These are phyloP conservation scores for Poeciliopsis retropinna DNA, from an alignment of 2,113 vertebrate genomes.

Conservation along the genomic window DNA sequence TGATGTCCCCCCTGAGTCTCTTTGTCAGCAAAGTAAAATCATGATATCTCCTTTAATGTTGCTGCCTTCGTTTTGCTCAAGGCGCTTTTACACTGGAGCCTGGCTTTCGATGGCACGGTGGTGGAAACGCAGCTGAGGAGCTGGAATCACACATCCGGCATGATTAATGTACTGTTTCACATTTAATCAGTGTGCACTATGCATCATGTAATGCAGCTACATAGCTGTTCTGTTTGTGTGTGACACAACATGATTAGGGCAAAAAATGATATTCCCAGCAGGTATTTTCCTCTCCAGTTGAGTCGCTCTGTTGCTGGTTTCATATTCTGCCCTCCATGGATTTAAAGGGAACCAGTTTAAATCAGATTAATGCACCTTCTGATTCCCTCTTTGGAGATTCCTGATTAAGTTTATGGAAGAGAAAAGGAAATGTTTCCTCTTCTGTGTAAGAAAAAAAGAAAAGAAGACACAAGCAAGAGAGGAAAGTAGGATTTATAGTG, in stretches of 20 bases:
- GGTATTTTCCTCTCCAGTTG: background rate
- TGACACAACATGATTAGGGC: background rate
- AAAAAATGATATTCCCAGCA: background rate
- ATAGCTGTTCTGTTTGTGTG: constrained; percentile 9
- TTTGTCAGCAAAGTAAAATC: constrained; percentile 17
- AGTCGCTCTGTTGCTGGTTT: background rate
- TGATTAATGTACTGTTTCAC: constrained; percentile 37
- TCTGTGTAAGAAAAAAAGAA: background rate
- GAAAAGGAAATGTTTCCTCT: background rate
- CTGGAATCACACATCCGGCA: constrained; percentile 24
- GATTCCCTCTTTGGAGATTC: background rate
- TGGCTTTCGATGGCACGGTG: constrained; percentile 5
- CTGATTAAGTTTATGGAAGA: background rate
- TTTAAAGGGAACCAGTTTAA: background rate
- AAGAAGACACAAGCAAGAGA: background rate
- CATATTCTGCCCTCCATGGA: background rate
- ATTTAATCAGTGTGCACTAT: background rate
- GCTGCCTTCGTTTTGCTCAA: constrained; percentile 16
- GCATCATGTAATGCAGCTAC: constrained; percentile 19
- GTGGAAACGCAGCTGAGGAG: background rate
- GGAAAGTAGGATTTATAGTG: background rate
- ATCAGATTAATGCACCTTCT: background rate
- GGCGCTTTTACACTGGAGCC: constrained; percentile 12
- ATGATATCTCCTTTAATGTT: constrained; percentile 10
- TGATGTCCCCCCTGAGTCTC: constrained; percentile 7